These are phyloP conservation scores for Xylota segnis DNA, from an alignment of 2,888 invertebrate species.

Conservation along the genomic window DNA sequence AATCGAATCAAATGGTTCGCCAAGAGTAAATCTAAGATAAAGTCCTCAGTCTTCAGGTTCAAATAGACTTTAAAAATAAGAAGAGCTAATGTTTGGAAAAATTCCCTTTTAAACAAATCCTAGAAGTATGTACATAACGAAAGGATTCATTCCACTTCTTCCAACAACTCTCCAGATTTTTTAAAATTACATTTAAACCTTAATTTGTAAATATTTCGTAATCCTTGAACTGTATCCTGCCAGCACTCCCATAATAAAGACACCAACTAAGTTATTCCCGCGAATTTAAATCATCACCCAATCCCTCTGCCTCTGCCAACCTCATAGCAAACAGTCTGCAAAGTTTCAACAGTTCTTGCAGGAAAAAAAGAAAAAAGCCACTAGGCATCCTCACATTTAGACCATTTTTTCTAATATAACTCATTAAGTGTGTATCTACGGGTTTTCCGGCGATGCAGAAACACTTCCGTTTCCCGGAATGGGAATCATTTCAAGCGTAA, in stretches of 20 bases:
- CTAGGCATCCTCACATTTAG: background rate
- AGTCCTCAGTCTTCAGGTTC: too few species aligned
- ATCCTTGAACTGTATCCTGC: too few species aligned
- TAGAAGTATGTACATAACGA: too few species aligned
- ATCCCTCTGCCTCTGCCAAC: background rate
- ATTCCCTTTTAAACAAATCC: too few species aligned
- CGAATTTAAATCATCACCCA: background rate
- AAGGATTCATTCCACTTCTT: too few species aligned
- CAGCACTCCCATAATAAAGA: background rate
- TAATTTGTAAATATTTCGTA: too few species aligned
- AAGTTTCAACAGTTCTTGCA: slow-evolving; percentile 27
- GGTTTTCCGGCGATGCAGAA: slow-evolving; percentile 20
- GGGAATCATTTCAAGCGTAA: slow-evolving; percentile 31
- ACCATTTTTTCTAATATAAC: slow-evolving; percentile 1
- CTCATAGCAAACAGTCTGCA: slow-evolving; percentile 30
- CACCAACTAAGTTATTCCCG: background rate
- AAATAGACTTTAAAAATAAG: too few species aligned
- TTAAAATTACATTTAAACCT: too few species aligned
- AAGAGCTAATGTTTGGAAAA: too few species aligned
- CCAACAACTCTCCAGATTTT: too few species aligned
- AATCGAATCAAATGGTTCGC: too few species aligned
- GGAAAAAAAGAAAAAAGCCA: background rate
- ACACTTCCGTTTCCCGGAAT: slow-evolving; percentile 9
- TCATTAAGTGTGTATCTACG: slow-evolving; percentile 21
- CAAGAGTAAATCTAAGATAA: too few species aligned